Evolutionary conservation across 2,113 vertebrate species (phyloP), one percentile per base, ranked within the genome.

Genomic region (Archilochus colubris): DNA sequence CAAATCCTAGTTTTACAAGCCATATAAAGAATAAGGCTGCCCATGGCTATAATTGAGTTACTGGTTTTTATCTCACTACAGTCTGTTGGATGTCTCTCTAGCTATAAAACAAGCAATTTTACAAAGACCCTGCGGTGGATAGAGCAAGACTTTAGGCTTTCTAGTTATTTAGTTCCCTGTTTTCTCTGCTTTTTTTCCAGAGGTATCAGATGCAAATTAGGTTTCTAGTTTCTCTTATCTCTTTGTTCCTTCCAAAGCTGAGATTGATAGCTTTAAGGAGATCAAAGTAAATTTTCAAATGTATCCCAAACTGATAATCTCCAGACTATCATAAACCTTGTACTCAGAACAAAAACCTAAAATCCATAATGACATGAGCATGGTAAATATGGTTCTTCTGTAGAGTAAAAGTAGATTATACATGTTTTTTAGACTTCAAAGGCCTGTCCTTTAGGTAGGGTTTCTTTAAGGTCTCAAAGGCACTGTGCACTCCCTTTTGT

Each of bases 251-350:
- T 94, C 91, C 80, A 72, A 96, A 91, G 86, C 93, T 67, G 94
- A 96, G 87, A 96, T 93, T 97, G 96, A 96, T 96, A 97, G 92
- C 81, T 97, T 96, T 95, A 93, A 89, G 93, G 64, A 97, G 95
- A 97, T 97, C 96, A 97, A 97, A 95, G 95, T 86, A 95, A 96
- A 96, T 74, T 96, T 94, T 96, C 94, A 96, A 94, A 97, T 91
- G 82, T 96, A 97, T 96, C 91, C 83, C 94, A 97, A 97, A 97
- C 96, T 96, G 96, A 95, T 96, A 97, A 96, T 97, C 93, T 97
- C 75, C 90, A 94, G 97, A 96, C 95, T 95, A 96, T 91, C 94
- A 96, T 92, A 95, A 70, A 97, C 95, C 95, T 97, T 93, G 84
- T 95, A 96, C 73, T 96, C 74, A 92, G 88, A 96, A 97, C 93